Evolutionary conservation across 2,888 invertebrate species (phyloP), one percentile per base, ranked within the genome.

Genomic region (Graphium colonna): DNA sequence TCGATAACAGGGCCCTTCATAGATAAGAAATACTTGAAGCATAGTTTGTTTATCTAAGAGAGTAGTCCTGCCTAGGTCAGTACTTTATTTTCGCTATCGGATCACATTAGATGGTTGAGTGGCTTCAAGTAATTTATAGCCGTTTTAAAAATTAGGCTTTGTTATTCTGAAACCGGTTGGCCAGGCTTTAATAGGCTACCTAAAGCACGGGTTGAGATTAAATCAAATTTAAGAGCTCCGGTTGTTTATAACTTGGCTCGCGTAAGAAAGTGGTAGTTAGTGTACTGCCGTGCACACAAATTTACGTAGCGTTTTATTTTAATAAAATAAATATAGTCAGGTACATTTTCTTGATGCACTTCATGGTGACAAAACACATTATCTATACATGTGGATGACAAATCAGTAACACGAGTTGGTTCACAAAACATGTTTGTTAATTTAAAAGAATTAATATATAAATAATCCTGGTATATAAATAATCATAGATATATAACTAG

Each of bases 161-260:
- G 3, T 12, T 12, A 5, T 45, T 36, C 8, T 10, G 17, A 10
- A 10, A 17, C 42, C 26, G 31, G 12, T 47, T 41, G n/a, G n/a
- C 39, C 17, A 47, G 47, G 40, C 13, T 33, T 45, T 26, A 16
- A 41, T 16, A 15, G 16, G 21, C 40, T 12, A 42, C 26, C 42
- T 43, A 28, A 36, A 52, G 42, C 38, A 44, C 9, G 21, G 12
- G 16, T 15, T 43, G 0, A 48, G 52, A 53, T 53, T 38, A 43
- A 43, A 53, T 53, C 47, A 48, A 53, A 53, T 48, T 53, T 48
- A 53, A 53, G 52, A 53, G 38, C 36, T 9, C 38, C 41, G 26
- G 13, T 17, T 13, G 38, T 53, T 53, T 53, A 48, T 48, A 47
- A 17, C 43, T 26, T 31, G 17, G 12, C 47, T 16, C 28, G 47